Evolutionary conservation across 2,888 invertebrate species (phyloP).

Genomic region (Stictocephala bisonia): DNA sequence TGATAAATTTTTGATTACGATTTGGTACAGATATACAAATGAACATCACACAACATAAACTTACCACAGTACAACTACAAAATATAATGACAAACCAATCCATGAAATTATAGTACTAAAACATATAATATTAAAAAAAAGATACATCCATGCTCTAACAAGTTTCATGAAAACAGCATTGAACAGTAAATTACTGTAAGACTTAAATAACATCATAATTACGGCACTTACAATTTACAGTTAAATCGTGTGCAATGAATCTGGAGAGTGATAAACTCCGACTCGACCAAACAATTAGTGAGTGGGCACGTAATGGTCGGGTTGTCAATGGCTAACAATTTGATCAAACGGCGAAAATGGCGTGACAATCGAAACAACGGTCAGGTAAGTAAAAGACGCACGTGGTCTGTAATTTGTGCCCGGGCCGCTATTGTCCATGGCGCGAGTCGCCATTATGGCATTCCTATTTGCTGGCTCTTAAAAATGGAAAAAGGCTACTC

Average conservation of each 20-base stretch:
- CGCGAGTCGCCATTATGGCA: constrained; percentile 42
- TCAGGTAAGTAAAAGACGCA: constrained; percentile 42
- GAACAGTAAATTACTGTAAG: background rate
- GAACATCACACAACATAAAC: no score
- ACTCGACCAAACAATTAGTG: constrained; percentile 29
- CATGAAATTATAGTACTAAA: no score
- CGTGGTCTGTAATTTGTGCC: constrained; percentile 43
- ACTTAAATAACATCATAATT: background rate
- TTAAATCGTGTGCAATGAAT: background rate
- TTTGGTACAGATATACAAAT: no score
- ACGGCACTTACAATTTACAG: background rate
- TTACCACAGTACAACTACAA: no score
- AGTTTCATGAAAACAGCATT: background rate
- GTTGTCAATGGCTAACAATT: constrained; percentile 43
- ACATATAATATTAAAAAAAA: no score
- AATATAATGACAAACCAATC: no score
- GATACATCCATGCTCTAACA: no score
- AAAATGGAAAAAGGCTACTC: constrained; percentile 9
- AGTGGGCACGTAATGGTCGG: constrained; percentile 18
- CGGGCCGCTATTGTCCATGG: constrained; percentile 44
- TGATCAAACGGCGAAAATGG: constrained; percentile 47
- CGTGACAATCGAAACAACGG: constrained; percentile 40
- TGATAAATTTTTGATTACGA: no score
- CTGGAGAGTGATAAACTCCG: background rate
- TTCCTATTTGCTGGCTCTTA: constrained; percentile 40